Evolutionary conservation across 1,140 invertebrate genomes (phyloP), one percentile per base, ranked within the genome.

Genomic region (Apis florea): DNA sequence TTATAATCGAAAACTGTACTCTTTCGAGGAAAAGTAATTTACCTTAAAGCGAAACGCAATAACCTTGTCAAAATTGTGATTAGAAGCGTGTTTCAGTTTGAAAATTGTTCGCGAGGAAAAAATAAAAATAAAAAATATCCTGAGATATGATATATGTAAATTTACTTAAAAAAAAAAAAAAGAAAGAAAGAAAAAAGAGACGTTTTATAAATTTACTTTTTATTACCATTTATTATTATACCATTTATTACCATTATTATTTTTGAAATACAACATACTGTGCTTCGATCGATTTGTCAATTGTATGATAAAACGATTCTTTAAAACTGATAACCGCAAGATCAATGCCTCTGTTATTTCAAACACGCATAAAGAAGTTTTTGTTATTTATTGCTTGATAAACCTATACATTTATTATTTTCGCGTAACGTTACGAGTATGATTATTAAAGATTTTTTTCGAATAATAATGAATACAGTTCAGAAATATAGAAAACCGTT

Each of bases 1-100:
- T 86, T 79, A 80, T 56, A 58, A 40, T 83, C 80, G 63, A 85
- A 83, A 86, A 86, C 61, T 85, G 53, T 72, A 72, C 61, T 79
- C 67, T 64, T 83, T 69, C 72, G 13, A 78, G 63, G 70, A 66
- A 56, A 53, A 77, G 68, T 68, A 69, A 26, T 82, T 78, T 61
- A 31, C 84, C 59, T 15, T 13, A 49, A 24, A 19, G 26, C n/a
- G 51, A 79, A 74, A 63, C 47, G 54, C n/a, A 58, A 70, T 85
- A 85, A 69, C 51, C 31, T 56, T 58, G 58, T 75, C 74, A 59
- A 26, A 79, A 26, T 58, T 58, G n/a, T 47, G n/a, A 53, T 47
- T n/a, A 21, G 40, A 49, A 74, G 12, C 31, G 26, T 56, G 54
- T 31, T 49, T 49, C 12, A 13, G 19, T 31, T 31, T 31, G 59